Conservation (phyloP, 2,797 vertebrate genomes). For the Furcifer pardalis region DNA sequence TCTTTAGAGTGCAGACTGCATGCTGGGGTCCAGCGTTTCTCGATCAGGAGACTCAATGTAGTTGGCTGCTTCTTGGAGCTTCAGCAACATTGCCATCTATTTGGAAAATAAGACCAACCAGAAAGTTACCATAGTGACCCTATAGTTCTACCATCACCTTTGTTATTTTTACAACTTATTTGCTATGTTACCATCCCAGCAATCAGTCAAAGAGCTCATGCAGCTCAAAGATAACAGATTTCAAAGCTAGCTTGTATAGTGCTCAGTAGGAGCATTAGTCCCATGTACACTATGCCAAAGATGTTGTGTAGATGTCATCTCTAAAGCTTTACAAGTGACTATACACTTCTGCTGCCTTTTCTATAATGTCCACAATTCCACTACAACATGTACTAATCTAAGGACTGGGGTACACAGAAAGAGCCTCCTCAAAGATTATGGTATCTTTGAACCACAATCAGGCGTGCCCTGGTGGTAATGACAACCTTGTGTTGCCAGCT, state of each 20-base stretch:
- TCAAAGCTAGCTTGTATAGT: too few relatives aligned
- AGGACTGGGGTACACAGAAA: too few relatives aligned
- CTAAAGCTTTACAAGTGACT: neutral
- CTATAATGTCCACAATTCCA: neutral
- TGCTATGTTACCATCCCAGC: too few relatives aligned
- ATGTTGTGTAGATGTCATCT: neutral
- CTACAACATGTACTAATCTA: neutral
- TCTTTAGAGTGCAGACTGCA: constrained; percentile 78
- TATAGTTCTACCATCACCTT: too few relatives aligned
- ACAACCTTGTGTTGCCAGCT: too few relatives aligned
- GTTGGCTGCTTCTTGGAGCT: constrained; percentile 98
- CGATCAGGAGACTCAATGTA: constrained; percentile 95
- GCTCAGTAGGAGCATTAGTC: too few relatives aligned
- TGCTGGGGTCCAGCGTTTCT: constrained; percentile 86
- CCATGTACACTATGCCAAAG: neutral
- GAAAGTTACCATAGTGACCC: neutral
- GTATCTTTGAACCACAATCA: too few relatives aligned
- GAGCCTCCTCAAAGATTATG: too few relatives aligned
- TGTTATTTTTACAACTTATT: too few relatives aligned
- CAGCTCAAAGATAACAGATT: too few relatives aligned
- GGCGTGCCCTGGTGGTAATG: too few relatives aligned
- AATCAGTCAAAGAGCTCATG: too few relatives aligned
- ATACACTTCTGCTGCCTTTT: neutral
- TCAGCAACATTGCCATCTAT: constrained; percentile 98
- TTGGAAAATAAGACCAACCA: neutral